phyloP scores from a whole-genome alignment of 64 coral and sea anemone genomes.

The Montipora foliosa region DNA sequence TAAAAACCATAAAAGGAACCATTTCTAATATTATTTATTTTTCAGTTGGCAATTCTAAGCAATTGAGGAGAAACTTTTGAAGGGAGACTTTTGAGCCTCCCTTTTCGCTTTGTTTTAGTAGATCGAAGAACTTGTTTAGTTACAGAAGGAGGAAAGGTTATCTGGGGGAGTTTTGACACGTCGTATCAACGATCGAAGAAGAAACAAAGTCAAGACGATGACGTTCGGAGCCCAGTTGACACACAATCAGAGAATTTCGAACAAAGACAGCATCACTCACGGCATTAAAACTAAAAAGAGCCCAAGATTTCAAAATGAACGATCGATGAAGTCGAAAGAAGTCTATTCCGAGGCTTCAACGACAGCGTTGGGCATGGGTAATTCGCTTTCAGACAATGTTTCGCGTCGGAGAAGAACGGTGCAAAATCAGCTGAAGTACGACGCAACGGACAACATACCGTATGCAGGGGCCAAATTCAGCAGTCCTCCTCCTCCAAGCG shows the following conservation, averaged over 20 bases:
- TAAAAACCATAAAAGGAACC: slow-evolving; percentile 18
- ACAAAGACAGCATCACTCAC: slow-evolving; percentile 54
- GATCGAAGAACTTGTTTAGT: neutral
- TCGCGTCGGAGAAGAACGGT: slow-evolving; percentile 69
- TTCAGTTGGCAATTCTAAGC: too few species aligned
- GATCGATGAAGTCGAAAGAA: slow-evolving; percentile 20
- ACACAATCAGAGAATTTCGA: slow-evolving; percentile 29
- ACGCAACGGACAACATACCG: slow-evolving; percentile 67
- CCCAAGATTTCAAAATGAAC: slow-evolving; percentile 63
- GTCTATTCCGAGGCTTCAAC: slow-evolving; percentile 58
- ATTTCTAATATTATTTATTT: too few species aligned
- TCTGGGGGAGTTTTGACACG: neutral
- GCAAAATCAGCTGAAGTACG: neutral
- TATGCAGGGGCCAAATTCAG: slow-evolving; percentile 94
- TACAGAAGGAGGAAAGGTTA: neutral
- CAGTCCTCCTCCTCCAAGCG: slow-evolving; percentile 85
- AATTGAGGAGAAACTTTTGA: neutral
- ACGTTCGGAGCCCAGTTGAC: slow-evolving; percentile 19
- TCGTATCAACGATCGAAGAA: neutral
- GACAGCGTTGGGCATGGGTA: slow-evolving; percentile 39
- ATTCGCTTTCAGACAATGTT: slow-evolving; percentile 45
- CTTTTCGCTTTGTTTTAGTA: neutral
- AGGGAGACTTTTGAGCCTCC: neutral
- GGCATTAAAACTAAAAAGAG: slow-evolving; percentile 64
- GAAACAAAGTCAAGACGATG: slow-evolving; percentile 12